phyloP scores from a whole-genome alignment of 92 coral and sea anemone species.

The Zoanthus solanderi region DNA sequence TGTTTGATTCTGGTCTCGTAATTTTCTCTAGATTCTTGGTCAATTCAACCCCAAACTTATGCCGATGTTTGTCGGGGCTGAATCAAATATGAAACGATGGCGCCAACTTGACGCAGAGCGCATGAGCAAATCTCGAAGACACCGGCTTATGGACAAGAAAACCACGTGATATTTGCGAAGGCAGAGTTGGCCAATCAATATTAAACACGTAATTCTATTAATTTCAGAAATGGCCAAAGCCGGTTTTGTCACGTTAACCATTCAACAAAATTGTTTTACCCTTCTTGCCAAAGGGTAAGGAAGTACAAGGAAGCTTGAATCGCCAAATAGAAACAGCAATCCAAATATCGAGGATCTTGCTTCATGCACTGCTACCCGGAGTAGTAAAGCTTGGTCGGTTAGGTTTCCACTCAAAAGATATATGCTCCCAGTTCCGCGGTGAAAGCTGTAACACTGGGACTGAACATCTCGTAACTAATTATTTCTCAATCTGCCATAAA shows the following conservation, averaged over 20 bases:
- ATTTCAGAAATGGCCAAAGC: neutral
- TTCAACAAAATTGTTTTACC: neutral
- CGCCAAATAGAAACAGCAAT: neutral
- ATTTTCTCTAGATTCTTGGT: conserved; percentile 73
- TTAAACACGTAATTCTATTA: neutral
- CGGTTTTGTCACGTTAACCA: neutral
- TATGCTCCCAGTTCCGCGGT: neutral
- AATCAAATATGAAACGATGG: conserved; percentile 93
- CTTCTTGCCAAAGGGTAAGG: neutral
- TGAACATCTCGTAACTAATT: no score
- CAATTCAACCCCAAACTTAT: conserved; percentile 79
- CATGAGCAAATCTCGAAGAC: conserved; percentile 27
- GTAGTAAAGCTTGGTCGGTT: neutral
- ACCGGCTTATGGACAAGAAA: neutral
- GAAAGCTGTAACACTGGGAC: neutral
- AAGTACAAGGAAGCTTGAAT: neutral
- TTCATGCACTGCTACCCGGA: neutral
- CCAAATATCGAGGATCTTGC: neutral
- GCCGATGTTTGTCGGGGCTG: conserved; percentile 94
- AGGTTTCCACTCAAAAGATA: neutral
- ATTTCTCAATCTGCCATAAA: neutral
- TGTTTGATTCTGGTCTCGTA: neutral
- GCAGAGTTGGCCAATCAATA: neutral
- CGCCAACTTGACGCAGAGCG: conserved; percentile 73
- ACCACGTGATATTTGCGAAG: conserved; percentile 23